Base-by-base conservation (phyloP, 1,140 invertebrate species). In the Trichonephila inaurata region DNA sequence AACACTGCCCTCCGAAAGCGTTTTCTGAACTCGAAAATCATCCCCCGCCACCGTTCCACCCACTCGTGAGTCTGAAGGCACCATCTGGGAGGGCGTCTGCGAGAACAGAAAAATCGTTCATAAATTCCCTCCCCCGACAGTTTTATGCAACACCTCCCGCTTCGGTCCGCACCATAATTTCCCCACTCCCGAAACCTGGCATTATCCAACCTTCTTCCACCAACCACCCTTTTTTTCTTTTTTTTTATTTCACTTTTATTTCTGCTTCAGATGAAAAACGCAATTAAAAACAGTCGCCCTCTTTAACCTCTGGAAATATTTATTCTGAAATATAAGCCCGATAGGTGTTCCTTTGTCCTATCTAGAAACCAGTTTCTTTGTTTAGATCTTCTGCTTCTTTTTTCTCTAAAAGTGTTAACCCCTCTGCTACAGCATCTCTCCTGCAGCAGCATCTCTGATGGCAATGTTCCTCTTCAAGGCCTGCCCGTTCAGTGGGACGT, bases 361-460 rank as follows among this genome's bases (percentile, higher is more conserved):
- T 51, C 14, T 8, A 12, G 66, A 58, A 89, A 89, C 88, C 88
- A 24, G 88, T 89, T 89, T 89, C 88, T 89, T 89, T 89, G 88
- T 89, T 64, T 60, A 12, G 14, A 40, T 40, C 72, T 21, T 83
- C 62, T 83, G 33, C 33, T 40, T 33, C 33, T 33, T 40, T 40
- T 40, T n/a, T 51, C 44, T 83, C 16, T 19, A 21, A 51, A 24
- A 77, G 24, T 83, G 40, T 83, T 51, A 83, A 51, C 82, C 40
- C 44, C 82, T 44, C 24, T 21, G 40, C 2, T 21, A 51, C 28
- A 83, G 82, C 82, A 51, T 51, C 51, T 51, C 51, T 51, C 51
- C 10, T 51, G 44, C 5, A 51, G 7, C 10, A 51, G 51, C 51
- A 51, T 51, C 51, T 51, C 10, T 51, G 82, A 24, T 24, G 58